Conservation (phyloP, 2,113 vertebrate genomes). For the Oncorhynchus clarkii region DNA sequence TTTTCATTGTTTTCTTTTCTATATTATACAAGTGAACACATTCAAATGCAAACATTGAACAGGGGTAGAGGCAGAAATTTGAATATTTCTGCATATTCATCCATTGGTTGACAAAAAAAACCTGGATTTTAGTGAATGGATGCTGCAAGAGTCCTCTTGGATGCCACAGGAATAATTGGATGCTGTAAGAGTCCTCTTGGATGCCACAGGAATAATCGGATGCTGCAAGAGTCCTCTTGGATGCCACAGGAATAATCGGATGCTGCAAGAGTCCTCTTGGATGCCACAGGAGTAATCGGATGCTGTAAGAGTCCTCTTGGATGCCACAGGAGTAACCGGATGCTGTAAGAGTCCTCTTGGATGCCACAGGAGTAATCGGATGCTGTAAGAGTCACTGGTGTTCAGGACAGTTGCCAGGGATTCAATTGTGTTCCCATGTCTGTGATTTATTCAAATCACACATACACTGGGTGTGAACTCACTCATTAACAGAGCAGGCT, state of each 20-base stretch:
- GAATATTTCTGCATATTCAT: not conserved
- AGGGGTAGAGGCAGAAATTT: not conserved
- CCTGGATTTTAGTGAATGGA: not conserved
- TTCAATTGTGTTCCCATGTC: slow-evolving; percentile 7
- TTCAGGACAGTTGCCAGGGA: slow-evolving; percentile 16
- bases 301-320: too few relatives aligned
- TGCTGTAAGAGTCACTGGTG: slow-evolving; percentile 5
- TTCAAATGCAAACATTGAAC: too few relatives aligned
- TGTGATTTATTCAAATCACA: not conserved
- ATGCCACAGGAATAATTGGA: too few relatives aligned
- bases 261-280: not conserved
- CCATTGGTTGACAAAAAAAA: not conserved
- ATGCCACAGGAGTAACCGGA: too few relatives aligned
- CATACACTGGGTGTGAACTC: slow-evolving; percentile 14
- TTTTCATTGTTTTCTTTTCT: too few relatives aligned
- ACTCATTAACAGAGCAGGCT: slow-evolving; percentile 23
- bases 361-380: not conserved
- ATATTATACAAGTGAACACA: too few relatives aligned
- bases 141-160: too few relatives aligned
- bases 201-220: too few relatives aligned
- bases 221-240: too few relatives aligned
- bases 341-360: too few relatives aligned
- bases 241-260: not conserved
- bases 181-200: too few relatives aligned
- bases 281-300: too few relatives aligned